Evolutionary conservation across 1,140 invertebrate species (phyloP), one percentile per base, ranked within the genome.

Genomic region (Aradophagus sp.): DNA sequence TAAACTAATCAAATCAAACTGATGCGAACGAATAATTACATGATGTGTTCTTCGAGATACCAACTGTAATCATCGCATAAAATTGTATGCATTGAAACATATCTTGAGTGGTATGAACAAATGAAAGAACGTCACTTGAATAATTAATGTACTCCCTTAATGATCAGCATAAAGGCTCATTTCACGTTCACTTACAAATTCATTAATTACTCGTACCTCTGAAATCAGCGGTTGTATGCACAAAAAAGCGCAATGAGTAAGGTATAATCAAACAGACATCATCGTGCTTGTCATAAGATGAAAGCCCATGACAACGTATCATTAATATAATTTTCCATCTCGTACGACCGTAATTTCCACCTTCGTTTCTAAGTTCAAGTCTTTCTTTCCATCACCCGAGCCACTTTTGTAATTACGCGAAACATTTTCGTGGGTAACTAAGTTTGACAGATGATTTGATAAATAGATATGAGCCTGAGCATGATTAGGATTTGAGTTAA

Each of bases 401-500:
- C 44, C 13, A 34, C 27, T 50, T 35, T 42, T 20, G 27, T 52
- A 66, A 66, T 66, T 47, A 44, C 13, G 17, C 6, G 5, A 5
- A 15, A 23, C 32, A 6, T 36, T 53, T 32, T 16, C 12, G n/a
- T 8, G 27, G 8, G 27, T 47, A 55, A 52, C 45, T 27, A 29
- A 38, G 20, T 67, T 58, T 45, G 53, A 67, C 53, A 67, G 63
- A 2, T 32, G 47, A 35, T 52, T 67, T 58, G 53, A 58, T 35
- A 58, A 48, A 58, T 56, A 42, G 53, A 44, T 29, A 35, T 20
- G 31, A 35, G 13, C 17, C n/a, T 5, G n/a, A n/a, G 35, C 14
- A 17, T 29, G 52, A 48, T 61, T 58, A 61, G 48, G 41, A 59
- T 68, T 55, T 48, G 20, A 48, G 65, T 68, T 68, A 68, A 68